These are phyloP conservation scores for Falco columbarius DNA, from an alignment of 2,797 vertebrate genomes.

Conservation along the genomic window DNA sequence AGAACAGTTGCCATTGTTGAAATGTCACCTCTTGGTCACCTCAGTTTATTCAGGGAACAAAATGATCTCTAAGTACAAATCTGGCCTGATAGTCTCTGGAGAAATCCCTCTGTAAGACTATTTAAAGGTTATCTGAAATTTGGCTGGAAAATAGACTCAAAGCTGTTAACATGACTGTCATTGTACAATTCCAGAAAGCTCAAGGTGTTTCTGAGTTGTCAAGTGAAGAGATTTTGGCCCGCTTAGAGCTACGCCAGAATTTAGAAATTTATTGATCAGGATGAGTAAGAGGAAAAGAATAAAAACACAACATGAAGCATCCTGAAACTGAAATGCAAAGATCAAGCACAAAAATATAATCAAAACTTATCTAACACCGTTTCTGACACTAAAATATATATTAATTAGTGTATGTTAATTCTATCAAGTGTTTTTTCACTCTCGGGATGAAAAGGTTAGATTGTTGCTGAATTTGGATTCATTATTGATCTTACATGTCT, in stretches of 20 bases:
- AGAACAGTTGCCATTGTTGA: constrained; percentile 10
- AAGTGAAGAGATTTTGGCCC: constrained; percentile 27
- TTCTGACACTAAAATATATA: background rate
- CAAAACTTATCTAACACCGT: constrained; percentile 15
- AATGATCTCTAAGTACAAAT: constrained; percentile 42
- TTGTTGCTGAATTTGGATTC: background rate
- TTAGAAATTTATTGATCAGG: constrained; percentile 53
- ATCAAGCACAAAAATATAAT: background rate
- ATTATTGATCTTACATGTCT: background rate
- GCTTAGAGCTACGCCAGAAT: constrained; percentile 29
- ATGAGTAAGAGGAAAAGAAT: constrained; percentile 35
- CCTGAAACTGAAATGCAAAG: background rate
- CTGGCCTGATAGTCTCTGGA: constrained; percentile 35
- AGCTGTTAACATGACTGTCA: constrained; percentile 33
- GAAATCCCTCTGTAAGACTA: constrained; percentile 43
- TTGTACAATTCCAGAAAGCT: constrained; percentile 22
- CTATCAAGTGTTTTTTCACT: background rate
- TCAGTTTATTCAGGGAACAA: constrained; percentile 45
- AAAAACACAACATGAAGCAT: constrained; percentile 17
- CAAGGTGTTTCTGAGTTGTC: constrained; percentile 35
- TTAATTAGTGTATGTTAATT: constrained; percentile 32
- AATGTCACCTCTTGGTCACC: constrained; percentile 44
- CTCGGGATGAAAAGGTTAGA: background rate
- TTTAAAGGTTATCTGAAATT: constrained; percentile 65
- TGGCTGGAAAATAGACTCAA: constrained; percentile 44